These are phyloP conservation scores for Danio rerio DNA, from an alignment of 2,113 vertebrate genomes.

Conservation along the genomic window DNA sequence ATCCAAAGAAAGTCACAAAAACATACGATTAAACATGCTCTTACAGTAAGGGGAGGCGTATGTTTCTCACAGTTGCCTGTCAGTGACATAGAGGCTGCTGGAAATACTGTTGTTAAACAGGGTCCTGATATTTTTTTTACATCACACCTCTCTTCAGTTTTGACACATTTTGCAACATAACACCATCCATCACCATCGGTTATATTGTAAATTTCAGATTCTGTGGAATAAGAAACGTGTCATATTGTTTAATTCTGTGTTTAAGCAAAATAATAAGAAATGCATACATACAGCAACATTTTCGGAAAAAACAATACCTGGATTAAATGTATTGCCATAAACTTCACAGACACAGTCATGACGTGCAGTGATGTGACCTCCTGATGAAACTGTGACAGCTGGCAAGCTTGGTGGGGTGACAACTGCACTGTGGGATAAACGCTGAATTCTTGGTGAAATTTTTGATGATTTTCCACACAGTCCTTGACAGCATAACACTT, in stretches of 20 bases:
- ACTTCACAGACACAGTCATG: slow-evolving; percentile 22
- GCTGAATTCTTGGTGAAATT: background rate
- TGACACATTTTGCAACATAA: slow-evolving; percentile 73
- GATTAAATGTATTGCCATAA: background rate
- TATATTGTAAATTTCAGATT: slow-evolving; percentile 73
- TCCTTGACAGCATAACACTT: slow-evolving; percentile 59
- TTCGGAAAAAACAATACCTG: slow-evolving; percentile 36
- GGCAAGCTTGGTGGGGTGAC: background rate
- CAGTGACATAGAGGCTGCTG: background rate
- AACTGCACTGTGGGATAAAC: background rate
- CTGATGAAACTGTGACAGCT: background rate
- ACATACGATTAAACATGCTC: background rate
- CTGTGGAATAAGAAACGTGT: slow-evolving; percentile 60
- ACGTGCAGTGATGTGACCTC: background rate
- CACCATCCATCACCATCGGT: slow-evolving; percentile 73
- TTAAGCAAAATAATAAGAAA: background rate
- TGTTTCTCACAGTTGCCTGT: slow-evolving; percentile 24
- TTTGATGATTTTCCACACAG: background rate
- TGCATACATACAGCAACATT: background rate
- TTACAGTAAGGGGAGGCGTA: slow-evolving; percentile 37
- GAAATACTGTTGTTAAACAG: background rate
- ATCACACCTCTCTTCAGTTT: slow-evolving; percentile 52
- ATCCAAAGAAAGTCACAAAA: background rate
- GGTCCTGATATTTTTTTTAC: background rate
- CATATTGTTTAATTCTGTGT: background rate